Percentiles rank a stretch among this genome's conserved stretches.
phyloP scores from a whole-genome alignment of 2,113 vertebrate genomes.

The Sterrhoptilus dennistouni region DNA sequence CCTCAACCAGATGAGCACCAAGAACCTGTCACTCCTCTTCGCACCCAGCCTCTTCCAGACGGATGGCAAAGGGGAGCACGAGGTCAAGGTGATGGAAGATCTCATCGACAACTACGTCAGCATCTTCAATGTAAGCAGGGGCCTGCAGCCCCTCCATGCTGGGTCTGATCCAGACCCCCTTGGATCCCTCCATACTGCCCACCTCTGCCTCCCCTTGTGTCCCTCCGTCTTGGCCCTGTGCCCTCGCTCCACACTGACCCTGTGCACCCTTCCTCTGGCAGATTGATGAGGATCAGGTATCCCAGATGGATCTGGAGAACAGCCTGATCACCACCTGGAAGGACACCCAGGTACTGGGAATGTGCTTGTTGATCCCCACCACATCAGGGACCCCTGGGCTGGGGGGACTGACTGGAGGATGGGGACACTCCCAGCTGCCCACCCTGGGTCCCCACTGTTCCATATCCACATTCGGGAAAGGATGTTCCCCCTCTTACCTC shows the following conservation, averaged over 20 bases:
- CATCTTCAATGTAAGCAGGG: slow-evolving; percentile 87
- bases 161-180: background rate
- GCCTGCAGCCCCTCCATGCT: background rate
- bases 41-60: slow-evolving; percentile 98
- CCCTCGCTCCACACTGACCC: background rate
- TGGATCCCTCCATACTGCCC: background rate
- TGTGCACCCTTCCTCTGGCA: slow-evolving; percentile 43
- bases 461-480: background rate
- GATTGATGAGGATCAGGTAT: slow-evolving; percentile 95
- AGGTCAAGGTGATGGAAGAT: slow-evolving; percentile 95
- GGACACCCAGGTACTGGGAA: slow-evolving; percentile 87
- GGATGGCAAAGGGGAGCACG: slow-evolving; percentile 91
- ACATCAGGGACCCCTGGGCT: rapidly evolving
- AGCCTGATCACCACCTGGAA: slow-evolving; percentile 97
- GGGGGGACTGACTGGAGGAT: background rate
- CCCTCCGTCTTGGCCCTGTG: background rate
- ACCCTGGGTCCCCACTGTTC: background rate
- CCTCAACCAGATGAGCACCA: slow-evolving; percentile 97
- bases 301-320: slow-evolving; percentile 95
- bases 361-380: background rate
- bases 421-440: background rate
- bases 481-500: background rate
- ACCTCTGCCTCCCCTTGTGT: background rate
- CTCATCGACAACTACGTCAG: slow-evolving; percentile 91
- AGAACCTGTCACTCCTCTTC: slow-evolving; percentile 93